These are phyloP conservation scores for Dendrolimus pini DNA, from an alignment of 2,888 invertebrate genomes.

Conservation along the genomic window DNA sequence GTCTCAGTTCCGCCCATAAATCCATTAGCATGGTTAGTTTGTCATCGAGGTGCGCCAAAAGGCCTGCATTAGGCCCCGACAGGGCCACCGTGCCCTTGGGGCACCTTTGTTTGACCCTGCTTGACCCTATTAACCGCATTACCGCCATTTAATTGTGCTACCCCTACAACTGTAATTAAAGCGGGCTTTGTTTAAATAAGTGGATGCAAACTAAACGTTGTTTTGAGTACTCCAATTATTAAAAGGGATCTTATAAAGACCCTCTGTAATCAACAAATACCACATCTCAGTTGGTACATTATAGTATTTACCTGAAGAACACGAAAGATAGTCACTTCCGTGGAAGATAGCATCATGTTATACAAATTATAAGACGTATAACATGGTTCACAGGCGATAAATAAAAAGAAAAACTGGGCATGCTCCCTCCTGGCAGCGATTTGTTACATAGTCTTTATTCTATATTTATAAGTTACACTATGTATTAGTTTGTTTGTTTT, in stretches of 20 bases:
- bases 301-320: neutral
- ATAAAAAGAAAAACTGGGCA: too few species aligned
- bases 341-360: too few species aligned
- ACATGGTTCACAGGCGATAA: too few species aligned
- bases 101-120: slow-evolving; percentile 18
- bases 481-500: too few species aligned
- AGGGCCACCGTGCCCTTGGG: slow-evolving; percentile 14
- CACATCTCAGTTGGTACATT: neutral
- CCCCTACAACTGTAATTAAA: neutral
- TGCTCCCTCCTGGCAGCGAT: too few species aligned
- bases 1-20: slow-evolving; percentile 4
- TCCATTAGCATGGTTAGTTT: slow-evolving; percentile 1
- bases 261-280: neutral
- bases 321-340: too few species aligned
- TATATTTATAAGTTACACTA: too few species aligned
- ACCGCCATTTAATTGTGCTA: slow-evolving; percentile 15
- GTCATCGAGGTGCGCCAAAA: slow-evolving; percentile 4
- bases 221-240: neutral
- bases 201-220: neutral
- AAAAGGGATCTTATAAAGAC: slow-evolving; percentile 1
- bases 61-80: slow-evolving; percentile 11
- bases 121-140: slow-evolving; percentile 19
- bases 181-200: neutral
- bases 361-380: too few species aligned
- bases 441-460: too few species aligned